These are phyloP conservation scores for Bombylius major DNA, from an alignment of 2,888 invertebrate species.

Conservation along the genomic window DNA sequence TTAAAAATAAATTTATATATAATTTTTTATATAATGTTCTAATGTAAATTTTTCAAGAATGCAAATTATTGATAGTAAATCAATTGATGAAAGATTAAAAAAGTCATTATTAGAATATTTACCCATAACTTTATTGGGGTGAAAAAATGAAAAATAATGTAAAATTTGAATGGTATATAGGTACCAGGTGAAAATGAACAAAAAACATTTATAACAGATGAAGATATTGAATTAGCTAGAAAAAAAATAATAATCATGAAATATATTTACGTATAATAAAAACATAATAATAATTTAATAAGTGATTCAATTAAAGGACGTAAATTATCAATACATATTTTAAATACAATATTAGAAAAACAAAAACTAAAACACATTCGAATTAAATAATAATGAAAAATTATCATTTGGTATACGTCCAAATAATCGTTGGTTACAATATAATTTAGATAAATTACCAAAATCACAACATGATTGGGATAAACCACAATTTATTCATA, in stretches of 20 bases:
- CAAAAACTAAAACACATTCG: conserved; percentile 55
- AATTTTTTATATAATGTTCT: conserved; percentile 47
- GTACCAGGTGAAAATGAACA: conserved; percentile 46
- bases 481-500: conserved; percentile 53
- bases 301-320: conserved; percentile 72
- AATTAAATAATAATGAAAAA: conserved; percentile 24
- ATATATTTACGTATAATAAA: conserved; percentile 44
- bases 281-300: conserved; percentile 44
- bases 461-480: conserved; percentile 62
- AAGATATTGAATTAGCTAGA: conserved; percentile 31
- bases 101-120: conserved; percentile 54
- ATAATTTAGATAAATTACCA: conserved; percentile 47
- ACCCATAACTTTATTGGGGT: conserved; percentile 74
- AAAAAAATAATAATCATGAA: conserved; percentile 34
- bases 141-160: conserved; percentile 41
- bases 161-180: conserved; percentile 64
- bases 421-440: conserved; percentile 66
- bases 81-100: conserved; percentile 47
- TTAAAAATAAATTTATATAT: too few relatives aligned
- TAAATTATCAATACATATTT: conserved; percentile 50
- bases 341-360: conserved; percentile 55
- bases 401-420: conserved; percentile 42
- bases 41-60: conserved; percentile 47
- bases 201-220: conserved; percentile 21
- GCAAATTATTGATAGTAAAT: conserved; percentile 49